These are phyloP conservation scores for Dreissena polymorpha DNA, from an alignment of 1,140 invertebrate species.

Conservation along the genomic window DNA sequence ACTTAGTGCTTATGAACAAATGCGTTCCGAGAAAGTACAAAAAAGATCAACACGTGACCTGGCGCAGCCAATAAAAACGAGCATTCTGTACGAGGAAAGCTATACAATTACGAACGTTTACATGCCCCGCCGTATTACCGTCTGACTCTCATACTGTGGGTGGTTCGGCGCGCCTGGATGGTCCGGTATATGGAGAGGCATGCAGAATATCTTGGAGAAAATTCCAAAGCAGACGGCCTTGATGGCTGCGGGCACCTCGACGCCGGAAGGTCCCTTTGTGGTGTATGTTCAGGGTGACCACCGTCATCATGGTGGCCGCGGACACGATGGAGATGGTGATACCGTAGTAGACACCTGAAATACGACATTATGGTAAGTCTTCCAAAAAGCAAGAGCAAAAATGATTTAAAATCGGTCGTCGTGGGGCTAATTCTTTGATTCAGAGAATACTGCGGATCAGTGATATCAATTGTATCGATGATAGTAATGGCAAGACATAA, in stretches of 20 bases:
- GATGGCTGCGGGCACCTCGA: constrained; percentile 86
- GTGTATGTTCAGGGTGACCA: constrained; percentile 88
- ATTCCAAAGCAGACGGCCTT: constrained; percentile 85
- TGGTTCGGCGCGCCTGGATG: not conserved
- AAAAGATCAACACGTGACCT: no score
- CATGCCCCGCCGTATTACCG: not conserved
- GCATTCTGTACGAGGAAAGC: no score
- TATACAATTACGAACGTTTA: constrained; percentile 1
- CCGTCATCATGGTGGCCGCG: constrained; percentile 91
- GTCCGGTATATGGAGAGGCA: constrained; percentile 77
- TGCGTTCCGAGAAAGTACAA: no score
- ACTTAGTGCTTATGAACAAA: no score
- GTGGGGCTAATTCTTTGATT: no score
- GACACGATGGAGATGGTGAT: constrained; percentile 95
- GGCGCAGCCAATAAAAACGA: no score
- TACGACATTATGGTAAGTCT: not conserved
- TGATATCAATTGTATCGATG: no score
- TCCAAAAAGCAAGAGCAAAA: not conserved
- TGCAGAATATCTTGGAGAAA: constrained; percentile 81
- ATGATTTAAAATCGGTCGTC: not conserved
- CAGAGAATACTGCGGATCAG: no score
- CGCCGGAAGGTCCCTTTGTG: constrained; percentile 90
- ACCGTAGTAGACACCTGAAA: constrained; percentile 92
- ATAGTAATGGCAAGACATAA: no score
- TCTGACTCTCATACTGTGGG: not conserved